phyloP scores from a whole-genome alignment of 1,140 invertebrate species.

The Pissodes strobi region DNA sequence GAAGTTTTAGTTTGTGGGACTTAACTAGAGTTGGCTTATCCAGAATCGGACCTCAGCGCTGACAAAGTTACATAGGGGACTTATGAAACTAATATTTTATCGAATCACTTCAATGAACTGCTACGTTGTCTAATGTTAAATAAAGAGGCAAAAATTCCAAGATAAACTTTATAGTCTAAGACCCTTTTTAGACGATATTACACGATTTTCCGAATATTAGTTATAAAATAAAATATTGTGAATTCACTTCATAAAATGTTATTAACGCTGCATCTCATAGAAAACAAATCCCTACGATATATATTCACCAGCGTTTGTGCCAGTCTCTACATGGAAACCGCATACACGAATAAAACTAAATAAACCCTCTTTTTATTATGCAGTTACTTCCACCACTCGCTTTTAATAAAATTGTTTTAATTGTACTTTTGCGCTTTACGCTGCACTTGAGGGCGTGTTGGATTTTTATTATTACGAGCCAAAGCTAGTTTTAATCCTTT shows the following conservation, averaged over 20 bases:
- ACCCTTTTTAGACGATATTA: no score
- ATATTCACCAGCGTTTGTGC: neutral
- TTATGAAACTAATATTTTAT: no score
- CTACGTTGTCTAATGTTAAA: no score
- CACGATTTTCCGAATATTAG: no score
- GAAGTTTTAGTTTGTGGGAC: no score
- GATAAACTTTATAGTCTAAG: no score
- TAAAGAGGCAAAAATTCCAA: no score
- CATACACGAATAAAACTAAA: conserved; percentile 28
- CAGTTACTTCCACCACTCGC: conserved; percentile 29
- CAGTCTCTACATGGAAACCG: conserved; percentile 7
- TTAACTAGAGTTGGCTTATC: no score
- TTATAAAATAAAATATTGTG: no score
- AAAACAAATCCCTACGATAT: neutral
- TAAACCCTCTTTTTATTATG: conserved; percentile 26
- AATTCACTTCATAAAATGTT: neutral
- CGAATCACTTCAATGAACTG: no score
- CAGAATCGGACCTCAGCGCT: no score
- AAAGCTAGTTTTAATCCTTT: conserved; percentile 25
- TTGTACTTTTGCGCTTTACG: conserved; percentile 32
- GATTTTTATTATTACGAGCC: conserved; percentile 30
- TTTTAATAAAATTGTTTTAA: conserved; percentile 35
- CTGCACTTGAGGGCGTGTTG: conserved; percentile 29
- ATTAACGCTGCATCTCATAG: neutral
- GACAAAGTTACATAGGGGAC: no score